These are phyloP conservation scores for Scyliorhinus canicula DNA, from an alignment of 2,797 vertebrate genomes.

Conservation along the genomic window DNA sequence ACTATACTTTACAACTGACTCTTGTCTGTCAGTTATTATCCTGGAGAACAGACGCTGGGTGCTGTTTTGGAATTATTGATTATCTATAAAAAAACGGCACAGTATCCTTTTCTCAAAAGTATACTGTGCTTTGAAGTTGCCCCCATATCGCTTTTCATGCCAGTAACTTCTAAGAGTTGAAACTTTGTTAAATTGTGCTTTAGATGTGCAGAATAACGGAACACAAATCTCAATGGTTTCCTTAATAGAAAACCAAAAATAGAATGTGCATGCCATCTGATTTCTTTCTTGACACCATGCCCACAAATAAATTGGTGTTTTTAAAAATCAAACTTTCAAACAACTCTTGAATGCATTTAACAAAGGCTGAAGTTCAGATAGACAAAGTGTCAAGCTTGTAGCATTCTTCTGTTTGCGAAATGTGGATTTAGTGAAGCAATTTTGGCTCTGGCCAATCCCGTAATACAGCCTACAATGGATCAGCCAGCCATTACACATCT, in stretches of 20 bases:
- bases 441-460: background rate
- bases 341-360: background rate
- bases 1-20: background rate
- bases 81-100: background rate
- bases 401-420: background rate
- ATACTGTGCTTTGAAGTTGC: background rate
- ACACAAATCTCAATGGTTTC: background rate
- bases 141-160: background rate
- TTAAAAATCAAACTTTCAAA: background rate
- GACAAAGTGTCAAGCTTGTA: background rate
- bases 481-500: background rate
- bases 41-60: no score
- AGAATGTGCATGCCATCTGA: background rate
- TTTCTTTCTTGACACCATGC: background rate
- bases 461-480: no score
- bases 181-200: background rate
- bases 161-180: background rate
- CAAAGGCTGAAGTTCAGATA: background rate
- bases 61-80: background rate
- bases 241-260: no score
- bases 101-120: background rate
- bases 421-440: background rate
- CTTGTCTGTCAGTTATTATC: background rate
- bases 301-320: background rate
- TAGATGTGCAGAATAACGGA: background rate